These are phyloP conservation scores for Cheilosia soror DNA, from an alignment of 2,888 invertebrate species.

Conservation along the genomic window DNA sequence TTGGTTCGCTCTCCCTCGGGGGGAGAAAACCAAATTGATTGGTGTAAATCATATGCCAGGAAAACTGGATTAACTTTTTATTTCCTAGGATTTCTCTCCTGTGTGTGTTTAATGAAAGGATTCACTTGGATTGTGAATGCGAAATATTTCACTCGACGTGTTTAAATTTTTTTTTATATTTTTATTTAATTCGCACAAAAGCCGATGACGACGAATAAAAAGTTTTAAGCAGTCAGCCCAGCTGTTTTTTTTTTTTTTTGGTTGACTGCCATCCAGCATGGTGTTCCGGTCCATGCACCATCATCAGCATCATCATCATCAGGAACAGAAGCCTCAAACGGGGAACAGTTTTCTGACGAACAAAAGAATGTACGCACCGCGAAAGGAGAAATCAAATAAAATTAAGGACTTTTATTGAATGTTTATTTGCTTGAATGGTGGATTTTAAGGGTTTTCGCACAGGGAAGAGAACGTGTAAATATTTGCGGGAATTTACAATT, in stretches of 20 bases:
- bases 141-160: constrained; percentile 50
- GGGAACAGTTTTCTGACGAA: constrained; percentile 32
- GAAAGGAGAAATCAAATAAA: constrained; percentile 60
- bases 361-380: constrained; percentile 47
- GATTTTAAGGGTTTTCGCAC: constrained; percentile 54
- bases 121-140: constrained; percentile 61
- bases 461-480: constrained; percentile 52
- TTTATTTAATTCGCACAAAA: constrained; percentile 57
- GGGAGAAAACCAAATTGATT: constrained; percentile 59
- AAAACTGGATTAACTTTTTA: constrained; percentile 75
- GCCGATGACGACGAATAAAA: constrained; percentile 34
- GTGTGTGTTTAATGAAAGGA: constrained; percentile 56
- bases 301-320: constrained; percentile 12
- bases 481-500: constrained; percentile 63
- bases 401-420: constrained; percentile 75
- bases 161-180: constrained; percentile 45
- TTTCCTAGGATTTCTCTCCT: constrained; percentile 57
- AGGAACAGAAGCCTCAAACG: constrained; percentile 20
- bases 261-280: constrained; percentile 52
- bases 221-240: constrained; percentile 67
- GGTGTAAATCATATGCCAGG: constrained; percentile 71
- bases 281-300: constrained; percentile 9
- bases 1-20: background rate
- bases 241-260: constrained; percentile 48
- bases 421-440: constrained; percentile 73